These are phyloP conservation scores for Dyspetes luteomarginatus DNA, from an alignment of 2,888 invertebrate species.

Conservation along the genomic window DNA sequence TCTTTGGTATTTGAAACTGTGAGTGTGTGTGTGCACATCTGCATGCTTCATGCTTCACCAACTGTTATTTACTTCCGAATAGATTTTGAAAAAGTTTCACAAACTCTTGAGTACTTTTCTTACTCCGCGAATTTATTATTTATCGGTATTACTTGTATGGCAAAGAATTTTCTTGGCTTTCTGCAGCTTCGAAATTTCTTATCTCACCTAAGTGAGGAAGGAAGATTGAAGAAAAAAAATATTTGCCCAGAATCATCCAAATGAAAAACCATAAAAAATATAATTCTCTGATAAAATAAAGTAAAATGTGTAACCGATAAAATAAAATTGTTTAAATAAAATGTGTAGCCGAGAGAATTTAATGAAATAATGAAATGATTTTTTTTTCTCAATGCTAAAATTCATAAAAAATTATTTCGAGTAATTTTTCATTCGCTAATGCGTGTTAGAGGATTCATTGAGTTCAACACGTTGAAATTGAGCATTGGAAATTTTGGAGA, in stretches of 20 bases:
- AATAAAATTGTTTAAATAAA: too few relatives aligned
- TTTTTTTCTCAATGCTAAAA: too few relatives aligned
- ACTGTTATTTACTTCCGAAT: constrained; percentile 43
- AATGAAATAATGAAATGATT: too few relatives aligned
- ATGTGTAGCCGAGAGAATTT: too few relatives aligned
- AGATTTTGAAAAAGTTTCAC: constrained; percentile 32
- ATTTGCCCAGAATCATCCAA: background rate
- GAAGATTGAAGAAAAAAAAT: background rate
- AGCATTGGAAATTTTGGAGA: background rate
- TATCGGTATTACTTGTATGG: constrained; percentile 30
- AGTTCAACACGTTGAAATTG: background rate
- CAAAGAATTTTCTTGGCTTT: constrained; percentile 16
- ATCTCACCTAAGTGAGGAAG: background rate
- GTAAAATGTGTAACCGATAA: too few relatives aligned
- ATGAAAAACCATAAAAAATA: background rate
- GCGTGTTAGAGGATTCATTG: too few relatives aligned
- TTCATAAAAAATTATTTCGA: too few relatives aligned
- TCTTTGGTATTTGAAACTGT: constrained; percentile 12
- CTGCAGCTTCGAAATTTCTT: constrained; percentile 22
- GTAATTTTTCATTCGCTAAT: too few relatives aligned
- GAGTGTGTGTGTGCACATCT: background rate
- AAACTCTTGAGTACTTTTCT: constrained; percentile 45
- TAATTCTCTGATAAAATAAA: too few relatives aligned
- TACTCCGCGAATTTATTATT: constrained; percentile 51
- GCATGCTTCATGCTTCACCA: constrained; percentile 2